Conservation (phyloP, 2,113 vertebrate species). For the Campylomormyrus tamandua region DNA sequence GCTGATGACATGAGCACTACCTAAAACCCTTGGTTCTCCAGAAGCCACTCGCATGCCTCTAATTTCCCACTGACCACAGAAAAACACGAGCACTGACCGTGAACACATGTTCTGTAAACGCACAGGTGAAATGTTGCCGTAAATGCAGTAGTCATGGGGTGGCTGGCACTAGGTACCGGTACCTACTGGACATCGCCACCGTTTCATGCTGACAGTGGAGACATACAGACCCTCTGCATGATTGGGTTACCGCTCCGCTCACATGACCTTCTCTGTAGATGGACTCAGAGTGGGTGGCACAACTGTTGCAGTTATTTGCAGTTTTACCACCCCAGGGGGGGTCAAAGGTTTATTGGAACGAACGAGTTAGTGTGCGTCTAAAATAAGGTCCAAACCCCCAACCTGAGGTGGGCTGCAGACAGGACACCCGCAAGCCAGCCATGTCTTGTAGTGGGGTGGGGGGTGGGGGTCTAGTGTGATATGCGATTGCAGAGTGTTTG, state of each 20-base stretch:
- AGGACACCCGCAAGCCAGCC: not conserved
- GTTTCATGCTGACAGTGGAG: slow-evolving; percentile 4
- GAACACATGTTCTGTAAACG: not conserved
- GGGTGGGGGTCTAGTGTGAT: not conserved
- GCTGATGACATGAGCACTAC: not conserved
- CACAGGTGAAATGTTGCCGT: not conserved
- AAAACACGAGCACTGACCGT: not conserved
- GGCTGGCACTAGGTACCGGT: not conserved
- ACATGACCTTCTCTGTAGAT: slow-evolving; percentile 51
- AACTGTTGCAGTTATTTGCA: slow-evolving; percentile 47
- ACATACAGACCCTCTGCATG: slow-evolving; percentile 16
- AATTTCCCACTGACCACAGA: not conserved
- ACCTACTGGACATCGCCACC: not conserved
- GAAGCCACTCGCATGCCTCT: not conserved
- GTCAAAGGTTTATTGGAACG: slow-evolving; percentile 57
- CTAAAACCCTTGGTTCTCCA: not conserved
- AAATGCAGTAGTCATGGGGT: not conserved
- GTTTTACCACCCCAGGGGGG: slow-evolving; percentile 44
- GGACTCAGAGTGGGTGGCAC: slow-evolving; percentile 55
- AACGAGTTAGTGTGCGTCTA: slow-evolving; percentile 47
- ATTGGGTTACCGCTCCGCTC: slow-evolving; percentile 58
- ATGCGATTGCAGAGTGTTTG: not conserved
- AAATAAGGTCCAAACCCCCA: slow-evolving; percentile 51
- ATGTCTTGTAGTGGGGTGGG: not conserved
- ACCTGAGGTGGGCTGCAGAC: slow-evolving; percentile 27